Evolutionary conservation across 2,888 invertebrate genomes (phyloP).

Genomic region (Tachina lurida): DNA sequence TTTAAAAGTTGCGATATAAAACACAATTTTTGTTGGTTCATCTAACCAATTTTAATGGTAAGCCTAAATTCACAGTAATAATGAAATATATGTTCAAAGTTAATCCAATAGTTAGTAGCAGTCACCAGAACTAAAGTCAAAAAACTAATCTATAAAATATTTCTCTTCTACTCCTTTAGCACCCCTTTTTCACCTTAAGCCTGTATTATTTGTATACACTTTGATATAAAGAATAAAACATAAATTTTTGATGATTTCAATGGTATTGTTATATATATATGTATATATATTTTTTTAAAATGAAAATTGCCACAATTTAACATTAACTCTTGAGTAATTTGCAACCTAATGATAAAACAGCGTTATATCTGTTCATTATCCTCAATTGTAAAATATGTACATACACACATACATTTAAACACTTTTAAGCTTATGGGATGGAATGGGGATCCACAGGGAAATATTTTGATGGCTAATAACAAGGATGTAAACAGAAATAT

Average conservation of each 20-base stretch:
- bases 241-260: slow-evolving; percentile 49
- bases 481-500: slow-evolving; percentile 28
- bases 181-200: no score
- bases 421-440: background rate
- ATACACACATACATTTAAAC: slow-evolving; percentile 2
- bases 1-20: no score
- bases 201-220: background rate
- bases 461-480: slow-evolving; percentile 16
- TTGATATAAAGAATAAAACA: slow-evolving; percentile 1
- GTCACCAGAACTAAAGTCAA: no score
- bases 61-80: no score
- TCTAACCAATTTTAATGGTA: no score
- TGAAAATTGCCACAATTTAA: slow-evolving; percentile 62
- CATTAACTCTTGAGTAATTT: slow-evolving; percentile 62
- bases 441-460: background rate
- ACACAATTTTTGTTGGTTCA: no score
- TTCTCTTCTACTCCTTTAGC: no score
- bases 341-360: slow-evolving; percentile 64
- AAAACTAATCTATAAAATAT: no score
- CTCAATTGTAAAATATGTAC: slow-evolving; percentile 7
- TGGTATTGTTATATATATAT: slow-evolving; percentile 29
- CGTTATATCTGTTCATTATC: slow-evolving; percentile 31
- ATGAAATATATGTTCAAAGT: no score
- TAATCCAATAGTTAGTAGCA: no score
- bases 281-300: slow-evolving; percentile 49